A percentile compares a stretch with the other conserved stretches of the same genome.
Evolutionary conservation across 64 coral and sea anemone genomes (phyloP).

Genomic region (Stichodactyla helianthus): DNA sequence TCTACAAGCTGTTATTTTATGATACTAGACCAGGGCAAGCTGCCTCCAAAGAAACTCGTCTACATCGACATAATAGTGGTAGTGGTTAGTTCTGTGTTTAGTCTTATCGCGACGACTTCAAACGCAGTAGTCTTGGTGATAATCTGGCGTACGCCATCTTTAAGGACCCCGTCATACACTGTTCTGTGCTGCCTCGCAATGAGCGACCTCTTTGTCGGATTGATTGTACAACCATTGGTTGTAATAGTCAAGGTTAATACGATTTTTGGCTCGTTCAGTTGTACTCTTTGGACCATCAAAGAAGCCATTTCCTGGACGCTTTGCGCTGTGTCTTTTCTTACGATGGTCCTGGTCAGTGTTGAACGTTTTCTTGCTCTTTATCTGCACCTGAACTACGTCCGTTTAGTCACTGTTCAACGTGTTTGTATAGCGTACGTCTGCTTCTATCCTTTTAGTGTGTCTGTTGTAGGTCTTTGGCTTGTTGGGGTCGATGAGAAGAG

Average conservation of each 20-base stretch:
- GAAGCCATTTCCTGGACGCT: background rate
- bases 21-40: background rate
- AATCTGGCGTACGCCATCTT: background rate
- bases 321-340: background rate
- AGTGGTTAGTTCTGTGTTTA: background rate
- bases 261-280: background rate
- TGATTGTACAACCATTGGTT: background rate
- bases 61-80: background rate
- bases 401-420: background rate
- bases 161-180: background rate
- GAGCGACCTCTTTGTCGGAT: background rate
- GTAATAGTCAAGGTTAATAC: background rate
- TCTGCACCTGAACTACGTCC: background rate
- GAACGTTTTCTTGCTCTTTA: background rate
- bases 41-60: background rate
- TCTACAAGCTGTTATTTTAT: background rate
- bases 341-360: background rate
- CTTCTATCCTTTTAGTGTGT: background rate
- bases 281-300: background rate
- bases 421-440: background rate
- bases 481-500: background rate
- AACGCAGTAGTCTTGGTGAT: background rate
- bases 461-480: background rate
- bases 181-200: background rate
- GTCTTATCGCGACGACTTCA: background rate